Evolutionary conservation across 1,140 invertebrate genomes (phyloP), one percentile per base, ranked within the genome.

Genomic region (Odontomachus brunneus): DNA sequence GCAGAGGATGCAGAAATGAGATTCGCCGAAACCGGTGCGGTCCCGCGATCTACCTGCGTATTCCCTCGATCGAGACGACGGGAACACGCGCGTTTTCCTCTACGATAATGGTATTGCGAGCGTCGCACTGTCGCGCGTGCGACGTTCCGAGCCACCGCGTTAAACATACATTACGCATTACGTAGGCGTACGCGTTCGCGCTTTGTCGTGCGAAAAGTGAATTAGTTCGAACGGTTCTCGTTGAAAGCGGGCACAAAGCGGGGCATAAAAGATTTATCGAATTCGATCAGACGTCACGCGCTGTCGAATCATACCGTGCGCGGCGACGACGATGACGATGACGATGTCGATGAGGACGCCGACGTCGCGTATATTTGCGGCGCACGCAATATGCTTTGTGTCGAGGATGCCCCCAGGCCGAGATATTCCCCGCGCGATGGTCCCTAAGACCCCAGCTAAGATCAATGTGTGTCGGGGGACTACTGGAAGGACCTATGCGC

Each of bases 371-470:
- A 59, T 83, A 84, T 83, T 90, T 82, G 62, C 51, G 71, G 74
- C 88, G 81, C 76, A 84, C 82, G 89, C 89, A 91, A 92, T 92
- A 90, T 91, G 89, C 88, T 91, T 88, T 83, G 84, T 89, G 75
- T 75, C 82, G 55, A 17, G 3, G 73, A 49, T 60, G 84, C 81
- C 82, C n/a, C 66, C 67, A 59, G 84, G 88, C 86, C 71, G 83
- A 67, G 63, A 72, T 67, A 91, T 88, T 86, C 84, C 81, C 89
- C 65, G 66, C 55, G 75, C 74, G 57, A 66, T 29, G 44, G 29
- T 72, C 85, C 73, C 59, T 82, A 76, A 71, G 55, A 66, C 12
- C n/a, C 24, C n/a, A 33, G 38, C 74, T 55, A 78, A 82, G 84
- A 82, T 65, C 51, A 67, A 83, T 66, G 81, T 81, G 75, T 83